Conservation (phyloP, 2,888 invertebrate species). For the Melieria crassipennis region DNA sequence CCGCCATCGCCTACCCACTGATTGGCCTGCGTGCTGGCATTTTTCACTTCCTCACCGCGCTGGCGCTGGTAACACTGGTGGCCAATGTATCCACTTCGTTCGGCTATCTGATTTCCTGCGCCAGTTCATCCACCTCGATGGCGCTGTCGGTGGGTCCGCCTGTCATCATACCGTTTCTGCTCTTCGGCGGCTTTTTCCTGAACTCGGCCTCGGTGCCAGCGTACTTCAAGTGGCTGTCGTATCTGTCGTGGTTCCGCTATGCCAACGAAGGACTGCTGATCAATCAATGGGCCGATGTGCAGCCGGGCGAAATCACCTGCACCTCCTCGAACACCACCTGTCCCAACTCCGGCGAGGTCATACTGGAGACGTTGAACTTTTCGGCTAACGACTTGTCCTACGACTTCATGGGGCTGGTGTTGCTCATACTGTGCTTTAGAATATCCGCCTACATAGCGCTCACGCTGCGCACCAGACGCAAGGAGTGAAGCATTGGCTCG, state of each 20-base stretch:
- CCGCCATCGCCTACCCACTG: slow-evolving; percentile 86
- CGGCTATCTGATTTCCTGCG: slow-evolving; percentile 91
- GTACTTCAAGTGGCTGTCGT: slow-evolving; percentile 87
- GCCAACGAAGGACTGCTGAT: slow-evolving; percentile 89
- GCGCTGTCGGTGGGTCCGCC: slow-evolving; percentile 92
- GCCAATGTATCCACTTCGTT: slow-evolving; percentile 91
- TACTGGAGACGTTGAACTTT: slow-evolving; percentile 83
- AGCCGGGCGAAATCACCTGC: slow-evolving; percentile 78
- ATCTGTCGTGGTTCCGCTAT: slow-evolving; percentile 92
- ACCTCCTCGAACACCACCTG: slow-evolving; percentile 79
- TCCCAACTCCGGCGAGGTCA: slow-evolving; percentile 79
- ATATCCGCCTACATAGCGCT: slow-evolving; percentile 81
- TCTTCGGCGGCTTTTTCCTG: slow-evolving; percentile 96
- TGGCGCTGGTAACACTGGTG: slow-evolving; percentile 80
- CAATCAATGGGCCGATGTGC: slow-evolving; percentile 88
- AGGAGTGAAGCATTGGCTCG: slow-evolving; percentile 63
- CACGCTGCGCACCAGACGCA: slow-evolving; percentile 74
- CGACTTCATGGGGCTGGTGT: slow-evolving; percentile 77
- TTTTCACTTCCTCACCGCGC: slow-evolving; percentile 77
- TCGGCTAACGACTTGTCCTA: slow-evolving; percentile 74
- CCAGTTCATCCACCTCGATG: slow-evolving; percentile 84
- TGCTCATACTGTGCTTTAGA: slow-evolving; percentile 79
- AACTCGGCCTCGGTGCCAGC: slow-evolving; percentile 89
- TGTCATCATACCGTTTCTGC: slow-evolving; percentile 89
- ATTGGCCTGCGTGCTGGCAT: slow-evolving; percentile 81